Evolutionary conservation across 1,140 invertebrate genomes (phyloP).

Genomic region (Nasonia giraulti): DNA sequence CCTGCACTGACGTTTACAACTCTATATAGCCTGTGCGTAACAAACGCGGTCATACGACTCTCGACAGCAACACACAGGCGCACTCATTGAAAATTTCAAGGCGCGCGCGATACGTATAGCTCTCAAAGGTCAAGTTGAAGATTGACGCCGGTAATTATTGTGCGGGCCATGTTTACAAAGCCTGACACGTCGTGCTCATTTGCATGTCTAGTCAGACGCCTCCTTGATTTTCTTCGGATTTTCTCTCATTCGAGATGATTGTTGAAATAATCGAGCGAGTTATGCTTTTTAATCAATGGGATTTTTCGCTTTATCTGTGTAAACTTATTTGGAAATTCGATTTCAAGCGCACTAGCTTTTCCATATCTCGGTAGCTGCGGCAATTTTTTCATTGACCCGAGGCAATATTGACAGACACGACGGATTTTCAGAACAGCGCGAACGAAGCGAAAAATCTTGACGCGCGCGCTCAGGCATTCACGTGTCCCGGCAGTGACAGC

Average conservation of each 20-base stretch:
- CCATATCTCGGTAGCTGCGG: neutral
- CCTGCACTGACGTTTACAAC: neutral
- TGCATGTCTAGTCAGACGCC: neutral
- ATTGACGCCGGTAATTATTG: neutral
- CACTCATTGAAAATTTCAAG: neutral
- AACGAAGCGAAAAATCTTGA: neutral
- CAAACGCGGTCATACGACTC: neutral
- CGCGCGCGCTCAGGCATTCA: slow-evolving; percentile 10
- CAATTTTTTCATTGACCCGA: neutral
- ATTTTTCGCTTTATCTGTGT: too few species aligned
- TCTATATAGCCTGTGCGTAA: neutral
- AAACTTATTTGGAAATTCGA: too few species aligned
- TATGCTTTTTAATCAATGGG: too few species aligned
- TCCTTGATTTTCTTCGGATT: neutral
- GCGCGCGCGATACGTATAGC: too few species aligned
- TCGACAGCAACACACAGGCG: neutral
- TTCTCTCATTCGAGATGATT: neutral
- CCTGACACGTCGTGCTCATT: neutral
- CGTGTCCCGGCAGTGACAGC: slow-evolving; percentile 5
- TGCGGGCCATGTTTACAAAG: neutral
- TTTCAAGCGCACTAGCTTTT: neutral
- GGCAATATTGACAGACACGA: slow-evolving; percentile 13
- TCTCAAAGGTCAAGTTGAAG: neutral
- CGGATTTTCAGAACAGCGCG: neutral
- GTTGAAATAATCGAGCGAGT: neutral